Conservation (phyloP, 2,888 invertebrate genomes). For the Clunio marinus region DNA sequence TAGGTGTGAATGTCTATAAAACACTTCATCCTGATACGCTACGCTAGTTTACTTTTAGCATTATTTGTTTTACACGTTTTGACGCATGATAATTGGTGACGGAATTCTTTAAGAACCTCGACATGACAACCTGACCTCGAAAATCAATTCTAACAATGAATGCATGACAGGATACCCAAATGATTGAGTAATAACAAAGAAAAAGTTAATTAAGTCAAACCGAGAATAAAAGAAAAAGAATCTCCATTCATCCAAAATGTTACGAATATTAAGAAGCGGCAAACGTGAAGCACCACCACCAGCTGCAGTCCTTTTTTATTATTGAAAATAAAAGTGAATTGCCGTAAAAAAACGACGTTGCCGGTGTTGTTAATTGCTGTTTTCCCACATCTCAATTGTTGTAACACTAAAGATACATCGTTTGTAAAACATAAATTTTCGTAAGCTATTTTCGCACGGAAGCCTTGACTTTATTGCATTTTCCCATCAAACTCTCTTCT, state of each 20-base stretch:
- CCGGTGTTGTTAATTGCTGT: slow-evolving; percentile 19
- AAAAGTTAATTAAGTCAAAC: not conserved
- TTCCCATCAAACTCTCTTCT: not conserved
- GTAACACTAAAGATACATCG: not conserved
- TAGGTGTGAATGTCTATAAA: too few species aligned
- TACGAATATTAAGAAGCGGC: not conserved
- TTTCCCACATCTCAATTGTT: not conserved
- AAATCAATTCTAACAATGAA: not conserved
- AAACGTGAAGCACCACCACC: not conserved
- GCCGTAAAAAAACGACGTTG: slow-evolving; percentile 16
- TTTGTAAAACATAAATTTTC: too few species aligned
- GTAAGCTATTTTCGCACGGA: slow-evolving; percentile 2
- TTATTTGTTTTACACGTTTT: not conserved
- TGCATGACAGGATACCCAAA: not conserved
- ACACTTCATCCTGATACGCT: not conserved
- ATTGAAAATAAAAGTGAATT: slow-evolving; percentile 34
- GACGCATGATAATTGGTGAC: slow-evolving; percentile 3
- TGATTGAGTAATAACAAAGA: too few species aligned
- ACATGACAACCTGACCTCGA: not conserved
- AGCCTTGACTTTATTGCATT: not conserved
- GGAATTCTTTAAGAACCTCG: too few species aligned
- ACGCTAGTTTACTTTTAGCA: not conserved
- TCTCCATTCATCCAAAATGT: too few species aligned
- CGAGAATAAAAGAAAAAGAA: too few species aligned
- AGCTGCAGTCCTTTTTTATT: slow-evolving; percentile 10